These are phyloP conservation scores for Hofmannophila pseudospretella DNA, from an alignment of 2,888 invertebrate genomes.

Conservation along the genomic window DNA sequence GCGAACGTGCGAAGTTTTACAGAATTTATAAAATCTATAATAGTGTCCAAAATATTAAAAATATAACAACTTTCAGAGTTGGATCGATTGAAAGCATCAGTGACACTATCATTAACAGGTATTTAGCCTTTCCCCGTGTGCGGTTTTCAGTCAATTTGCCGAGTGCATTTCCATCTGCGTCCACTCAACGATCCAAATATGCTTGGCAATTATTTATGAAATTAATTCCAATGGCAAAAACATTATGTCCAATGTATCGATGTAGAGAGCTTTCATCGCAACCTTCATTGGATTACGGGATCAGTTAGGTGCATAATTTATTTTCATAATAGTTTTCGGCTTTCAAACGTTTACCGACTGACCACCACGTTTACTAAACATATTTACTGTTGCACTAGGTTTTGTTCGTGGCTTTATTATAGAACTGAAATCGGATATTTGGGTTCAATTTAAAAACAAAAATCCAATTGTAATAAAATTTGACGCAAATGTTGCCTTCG, in stretches of 20 bases:
- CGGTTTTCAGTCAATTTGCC: constrained; percentile 74
- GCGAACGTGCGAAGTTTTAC: too few species aligned
- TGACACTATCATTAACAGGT: constrained; percentile 61
- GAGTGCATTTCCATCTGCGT: constrained; percentile 69
- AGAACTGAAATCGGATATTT: too few species aligned
- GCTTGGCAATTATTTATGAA: constrained; percentile 72
- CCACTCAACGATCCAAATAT: constrained; percentile 59
- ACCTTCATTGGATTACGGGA: constrained; percentile 59
- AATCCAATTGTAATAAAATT: too few species aligned
- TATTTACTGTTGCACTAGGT: too few species aligned
- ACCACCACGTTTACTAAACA: neutral
- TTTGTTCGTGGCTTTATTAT: too few species aligned
- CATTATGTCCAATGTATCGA: constrained; percentile 43
- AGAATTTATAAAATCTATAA: too few species aligned
- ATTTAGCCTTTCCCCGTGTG: constrained; percentile 73
- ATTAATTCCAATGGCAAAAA: constrained; percentile 65
- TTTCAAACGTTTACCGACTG: neutral
- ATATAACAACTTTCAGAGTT: too few species aligned
- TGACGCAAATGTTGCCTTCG: too few species aligned
- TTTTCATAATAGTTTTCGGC: neutral
- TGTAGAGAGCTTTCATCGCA: constrained; percentile 24
- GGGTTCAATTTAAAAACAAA: too few species aligned
- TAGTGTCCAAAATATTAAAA: too few species aligned
- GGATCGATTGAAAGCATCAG: constrained; percentile 6
- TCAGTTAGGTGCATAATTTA: constrained; percentile 2